Conservation (phyloP, 1,140 invertebrate genomes). For the Anoplophora glabripennis region DNA sequence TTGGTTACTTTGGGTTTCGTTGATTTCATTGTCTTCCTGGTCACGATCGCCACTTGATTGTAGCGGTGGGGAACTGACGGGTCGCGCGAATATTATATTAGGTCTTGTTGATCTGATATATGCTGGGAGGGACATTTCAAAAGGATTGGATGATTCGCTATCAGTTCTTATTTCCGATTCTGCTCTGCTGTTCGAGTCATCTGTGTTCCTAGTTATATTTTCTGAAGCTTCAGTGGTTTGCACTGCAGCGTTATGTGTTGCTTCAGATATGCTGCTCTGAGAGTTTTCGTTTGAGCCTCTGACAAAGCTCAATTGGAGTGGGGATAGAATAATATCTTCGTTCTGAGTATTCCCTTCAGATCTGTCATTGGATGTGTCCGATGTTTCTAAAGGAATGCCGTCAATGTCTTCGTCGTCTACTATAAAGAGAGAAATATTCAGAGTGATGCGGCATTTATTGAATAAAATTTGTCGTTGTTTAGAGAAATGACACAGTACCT, state of each 20-base stretch:
- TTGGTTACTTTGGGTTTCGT: slow-evolving; percentile 3
- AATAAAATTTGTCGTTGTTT: too few species aligned
- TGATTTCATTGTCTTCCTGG: slow-evolving; percentile 9
- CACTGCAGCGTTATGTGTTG: slow-evolving; percentile 19
- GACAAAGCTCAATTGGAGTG: slow-evolving; percentile 21
- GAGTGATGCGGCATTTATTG: too few species aligned
- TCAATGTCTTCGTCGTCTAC: slow-evolving; percentile 23
- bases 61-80: neutral
- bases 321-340: slow-evolving; percentile 20
- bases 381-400: slow-evolving; percentile 24
- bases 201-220: slow-evolving; percentile 15
- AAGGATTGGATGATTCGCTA: slow-evolving; percentile 21
- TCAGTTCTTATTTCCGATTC: slow-evolving; percentile 23
- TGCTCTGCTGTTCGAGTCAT: slow-evolving; percentile 23
- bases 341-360: slow-evolving; percentile 16
- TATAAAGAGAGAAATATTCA: too few species aligned
- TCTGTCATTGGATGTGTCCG: slow-evolving; percentile 18
- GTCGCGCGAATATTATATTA: slow-evolving; percentile 8
- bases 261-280: slow-evolving; percentile 15
- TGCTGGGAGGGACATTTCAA: slow-evolving; percentile 15
- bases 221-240: slow-evolving; percentile 18
- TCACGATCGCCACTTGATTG: neutral
- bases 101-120: neutral
- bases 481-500: too few species aligned
- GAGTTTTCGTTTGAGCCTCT: slow-evolving; percentile 15